Evolutionary conservation across 2,888 invertebrate species (phyloP).

Genomic region (Cremastobaeus sp.): DNA sequence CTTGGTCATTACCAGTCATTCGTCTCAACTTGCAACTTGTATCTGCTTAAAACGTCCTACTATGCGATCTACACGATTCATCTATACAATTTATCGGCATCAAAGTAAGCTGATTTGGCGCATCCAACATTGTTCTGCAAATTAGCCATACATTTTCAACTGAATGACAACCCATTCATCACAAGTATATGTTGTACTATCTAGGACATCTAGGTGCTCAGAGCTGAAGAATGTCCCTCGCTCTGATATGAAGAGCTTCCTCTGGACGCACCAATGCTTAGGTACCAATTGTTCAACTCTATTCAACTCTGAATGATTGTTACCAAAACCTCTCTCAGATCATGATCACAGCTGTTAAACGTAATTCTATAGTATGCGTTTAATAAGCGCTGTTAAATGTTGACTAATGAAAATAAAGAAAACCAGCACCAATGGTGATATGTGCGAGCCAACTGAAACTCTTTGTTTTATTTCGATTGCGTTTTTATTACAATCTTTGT

Average conservation of each 20-base stretch:
- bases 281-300: too few relatives aligned
- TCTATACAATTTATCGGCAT: too few relatives aligned
- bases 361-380: conserved; percentile 26
- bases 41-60: conserved; percentile 30
- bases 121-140: conserved; percentile 41
- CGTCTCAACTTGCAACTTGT: conserved; percentile 55
- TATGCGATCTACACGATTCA: conserved; percentile 22
- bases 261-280: too few relatives aligned
- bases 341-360: conserved; percentile 3
- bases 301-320: conserved; percentile 7
- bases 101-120: conserved; percentile 35
- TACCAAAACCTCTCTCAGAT: background rate
- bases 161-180: background rate
- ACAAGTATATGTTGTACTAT: background rate
- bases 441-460: conserved; percentile 69
- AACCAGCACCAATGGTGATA: conserved; percentile 77
- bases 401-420: conserved; percentile 51
- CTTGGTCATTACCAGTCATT: conserved; percentile 74
- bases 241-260: background rate
- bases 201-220: background rate
- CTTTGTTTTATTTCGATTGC: conserved; percentile 35
- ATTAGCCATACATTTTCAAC: conserved; percentile 25
- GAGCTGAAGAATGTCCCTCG: background rate
- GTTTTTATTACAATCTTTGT: conserved; percentile 12
- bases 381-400: conserved; percentile 52